These are phyloP conservation scores for Heteropelma amictum DNA, from an alignment of 2,888 invertebrate genomes.

Conservation along the genomic window DNA sequence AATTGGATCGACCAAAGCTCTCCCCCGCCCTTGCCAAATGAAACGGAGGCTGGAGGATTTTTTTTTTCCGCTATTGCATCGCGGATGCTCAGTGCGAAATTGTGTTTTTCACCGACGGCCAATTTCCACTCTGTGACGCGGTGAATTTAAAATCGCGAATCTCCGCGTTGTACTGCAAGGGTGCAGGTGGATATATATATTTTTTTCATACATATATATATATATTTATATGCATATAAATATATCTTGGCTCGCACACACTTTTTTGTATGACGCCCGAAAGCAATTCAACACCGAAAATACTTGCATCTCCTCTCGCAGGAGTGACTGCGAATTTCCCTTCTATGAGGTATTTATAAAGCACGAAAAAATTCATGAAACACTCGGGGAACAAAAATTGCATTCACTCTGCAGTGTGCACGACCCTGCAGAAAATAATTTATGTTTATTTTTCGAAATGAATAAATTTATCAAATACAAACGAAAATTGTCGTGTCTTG, in stretches of 20 bases:
- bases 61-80: constrained; percentile 28
- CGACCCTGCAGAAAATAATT: no score
- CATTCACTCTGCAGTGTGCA: not conserved
- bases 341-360: constrained; percentile 71
- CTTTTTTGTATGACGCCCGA: constrained; percentile 60
- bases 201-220: no score
- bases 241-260: constrained; percentile 40
- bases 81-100: constrained; percentile 65
- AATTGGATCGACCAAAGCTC: constrained; percentile 68
- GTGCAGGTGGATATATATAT: no score
- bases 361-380: constrained; percentile 38
- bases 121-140: constrained; percentile 69
- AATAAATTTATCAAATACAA: no score
- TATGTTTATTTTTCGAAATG: no score
- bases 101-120: constrained; percentile 72
- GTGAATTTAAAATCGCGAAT: constrained; percentile 72
- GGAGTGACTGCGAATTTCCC: constrained; percentile 61
- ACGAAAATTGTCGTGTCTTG: no score
- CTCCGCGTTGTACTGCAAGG: constrained; percentile 8
- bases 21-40: no score
- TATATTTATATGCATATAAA: not conserved
- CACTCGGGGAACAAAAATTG: constrained; percentile 24
- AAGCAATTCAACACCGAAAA: constrained; percentile 73
- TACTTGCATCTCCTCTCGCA: constrained; percentile 60
- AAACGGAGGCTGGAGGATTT: constrained; percentile 43